Base-by-base conservation (phyloP, 2,113 vertebrate genomes). In the Morone chrysops region DNA sequence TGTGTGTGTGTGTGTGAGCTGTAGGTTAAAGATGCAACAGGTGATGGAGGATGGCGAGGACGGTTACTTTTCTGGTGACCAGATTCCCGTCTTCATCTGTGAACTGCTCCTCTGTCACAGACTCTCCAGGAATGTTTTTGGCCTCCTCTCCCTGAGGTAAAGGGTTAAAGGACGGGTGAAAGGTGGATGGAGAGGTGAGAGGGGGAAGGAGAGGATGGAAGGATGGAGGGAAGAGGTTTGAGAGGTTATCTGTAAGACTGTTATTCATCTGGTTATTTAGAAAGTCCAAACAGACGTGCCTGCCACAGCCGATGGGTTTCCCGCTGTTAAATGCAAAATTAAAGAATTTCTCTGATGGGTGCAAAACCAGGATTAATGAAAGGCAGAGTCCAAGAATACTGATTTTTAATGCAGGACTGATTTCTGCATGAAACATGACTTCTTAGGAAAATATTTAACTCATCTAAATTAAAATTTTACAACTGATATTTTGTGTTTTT, bases 21-120 rank as follows among this genome's bases (percentile, higher is more conserved):
- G 41, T 20, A n/a, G 31, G 22, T 14, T 50, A 4, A 57, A 41
- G 68, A 63, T 61, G 63, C 9, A 12, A 38, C 1, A 68, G 61
- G 62, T 48, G 4, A 53, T 86, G 57, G 66, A 86, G 59, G 66
- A 77, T 45, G 72, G 61, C 40, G 86, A 63, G 22, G 70, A 9
- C 2, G 78, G 95, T 98, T 99, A 99, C 98, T 99, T 99, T 99
- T 98, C 97, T 97, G 43, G 97, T 99, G 96, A 99, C 95, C 95
- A 97, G 89, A 96, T 96, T 98, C 90, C 98, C 98, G 90, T 99
- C 97, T 94, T 99, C 97, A 16, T 99, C 98, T 60, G 96, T 98
- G 92, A 97, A 99, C 86, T 98, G 97, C 68, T 99, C 98, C 95
- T 97, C 97, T 53, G 96, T 99, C 94, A 99, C 96, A 85, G 97